Percentiles rank a stretch among this genome's conserved stretches.
phyloP scores from a whole-genome alignment of 2,113 vertebrate species.

The crab-eating macaque (Macaca fascicularis) region DNA sequence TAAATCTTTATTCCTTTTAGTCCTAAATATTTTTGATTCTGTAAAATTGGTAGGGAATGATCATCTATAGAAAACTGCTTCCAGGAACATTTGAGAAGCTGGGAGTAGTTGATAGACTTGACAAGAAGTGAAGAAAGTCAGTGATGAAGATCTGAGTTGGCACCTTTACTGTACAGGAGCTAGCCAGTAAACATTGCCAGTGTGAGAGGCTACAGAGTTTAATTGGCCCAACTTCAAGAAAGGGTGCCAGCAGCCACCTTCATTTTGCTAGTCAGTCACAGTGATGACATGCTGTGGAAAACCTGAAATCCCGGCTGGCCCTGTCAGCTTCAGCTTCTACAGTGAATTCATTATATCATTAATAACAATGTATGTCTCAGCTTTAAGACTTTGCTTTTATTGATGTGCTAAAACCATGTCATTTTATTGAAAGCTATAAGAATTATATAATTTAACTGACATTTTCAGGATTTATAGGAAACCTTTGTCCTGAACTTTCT shows the following conservation, averaged over 20 bases:
- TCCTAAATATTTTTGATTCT: slow-evolving; percentile 13
- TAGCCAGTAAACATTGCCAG: not conserved
- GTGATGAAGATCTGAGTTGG: slow-evolving; percentile 4
- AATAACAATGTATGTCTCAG: slow-evolving; percentile 40
- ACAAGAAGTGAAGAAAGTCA: slow-evolving; percentile 17
- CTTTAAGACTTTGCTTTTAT: slow-evolving; percentile 60
- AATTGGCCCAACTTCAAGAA: slow-evolving; percentile 40
- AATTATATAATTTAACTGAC: slow-evolving; percentile 64
- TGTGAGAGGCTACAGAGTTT: slow-evolving; percentile 32
- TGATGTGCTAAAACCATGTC: slow-evolving; percentile 34
- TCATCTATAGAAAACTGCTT: slow-evolving; percentile 21
- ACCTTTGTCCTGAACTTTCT: slow-evolving; percentile 31
- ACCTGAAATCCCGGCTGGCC: not conserved
- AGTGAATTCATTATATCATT: slow-evolving; percentile 58
- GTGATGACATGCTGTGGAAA: slow-evolving; percentile 53
- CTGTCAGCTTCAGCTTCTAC: slow-evolving; percentile 21
- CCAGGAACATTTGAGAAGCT: not conserved
- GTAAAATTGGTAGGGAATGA: not conserved
- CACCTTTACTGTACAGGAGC: slow-evolving; percentile 27
- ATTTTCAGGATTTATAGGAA: slow-evolving; percentile 44
- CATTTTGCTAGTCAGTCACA: slow-evolving; percentile 62
- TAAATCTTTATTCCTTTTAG: slow-evolving; percentile 36
- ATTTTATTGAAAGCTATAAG: slow-evolving; percentile 63
- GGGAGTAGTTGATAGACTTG: not conserved
- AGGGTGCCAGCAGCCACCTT: slow-evolving; percentile 4